phyloP scores from a whole-genome alignment of 2,797 vertebrate genomes.

The Triplophysa yarkandensis region DNA sequence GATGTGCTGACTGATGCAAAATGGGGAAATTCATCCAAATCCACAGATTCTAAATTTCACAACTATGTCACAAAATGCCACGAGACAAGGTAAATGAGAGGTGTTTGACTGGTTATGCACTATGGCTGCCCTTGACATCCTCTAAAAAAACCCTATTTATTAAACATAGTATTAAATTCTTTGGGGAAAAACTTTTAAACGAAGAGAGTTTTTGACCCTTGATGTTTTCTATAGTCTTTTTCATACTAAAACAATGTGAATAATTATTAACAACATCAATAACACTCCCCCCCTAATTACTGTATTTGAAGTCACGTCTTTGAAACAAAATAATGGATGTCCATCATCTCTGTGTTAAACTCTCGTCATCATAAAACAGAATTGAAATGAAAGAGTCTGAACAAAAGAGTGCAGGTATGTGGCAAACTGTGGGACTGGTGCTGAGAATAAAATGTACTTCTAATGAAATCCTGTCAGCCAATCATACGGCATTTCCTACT shows the following conservation, averaged over 20 bases:
- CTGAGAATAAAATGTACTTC: slow-evolving; percentile 55
- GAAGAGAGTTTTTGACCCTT: background rate
- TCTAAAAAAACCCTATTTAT: background rate
- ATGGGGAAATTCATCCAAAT: no score
- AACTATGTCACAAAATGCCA: no score
- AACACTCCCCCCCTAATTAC: slow-evolving; percentile 43
- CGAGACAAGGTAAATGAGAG: no score
- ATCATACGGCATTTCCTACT: slow-evolving; percentile 56
- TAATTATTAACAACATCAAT: slow-evolving; percentile 36
- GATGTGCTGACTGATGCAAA: no score
- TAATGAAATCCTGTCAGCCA: slow-evolving; percentile 62
- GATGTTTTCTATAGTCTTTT: slow-evolving; percentile 13
- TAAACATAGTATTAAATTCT: background rate
- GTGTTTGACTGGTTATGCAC: background rate
- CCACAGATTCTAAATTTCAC: no score
- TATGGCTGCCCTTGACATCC: no score
- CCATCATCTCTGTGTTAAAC: slow-evolving; percentile 49
- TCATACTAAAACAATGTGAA: slow-evolving; percentile 23
- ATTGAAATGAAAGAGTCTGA: slow-evolving; percentile 42
- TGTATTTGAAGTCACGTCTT: slow-evolving; percentile 31
- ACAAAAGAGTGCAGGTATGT: slow-evolving; percentile 52
- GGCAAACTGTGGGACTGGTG: slow-evolving; percentile 38
- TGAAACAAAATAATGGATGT: slow-evolving; percentile 40
- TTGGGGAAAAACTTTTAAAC: background rate
- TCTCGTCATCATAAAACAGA: slow-evolving; percentile 50